phyloP scores from a whole-genome alignment of 1,140 invertebrate species.

The Drosophila nigromelanica region DNA sequence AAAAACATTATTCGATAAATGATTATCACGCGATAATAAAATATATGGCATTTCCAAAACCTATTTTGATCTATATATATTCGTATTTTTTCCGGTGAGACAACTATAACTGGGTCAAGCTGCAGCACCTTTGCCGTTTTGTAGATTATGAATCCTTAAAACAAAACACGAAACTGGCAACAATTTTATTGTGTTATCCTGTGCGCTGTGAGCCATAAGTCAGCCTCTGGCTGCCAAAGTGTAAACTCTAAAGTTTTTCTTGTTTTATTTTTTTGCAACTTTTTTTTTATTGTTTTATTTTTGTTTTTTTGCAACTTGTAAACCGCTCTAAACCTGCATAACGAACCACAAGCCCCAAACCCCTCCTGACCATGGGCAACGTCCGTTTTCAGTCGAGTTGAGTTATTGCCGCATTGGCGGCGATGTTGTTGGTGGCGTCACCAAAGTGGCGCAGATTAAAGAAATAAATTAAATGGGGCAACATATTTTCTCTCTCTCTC shows the following conservation, averaged over 20 bases:
- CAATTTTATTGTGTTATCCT: conserved; percentile 17
- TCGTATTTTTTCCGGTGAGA: conserved; percentile 5
- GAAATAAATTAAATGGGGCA: conserved; percentile 73
- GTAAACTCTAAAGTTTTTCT: conserved; percentile 25
- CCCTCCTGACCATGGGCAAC: neutral
- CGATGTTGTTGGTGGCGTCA: conserved; percentile 41
- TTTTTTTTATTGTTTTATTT: neutral
- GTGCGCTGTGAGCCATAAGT: conserved; percentile 30
- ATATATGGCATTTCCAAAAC: conserved; percentile 1
- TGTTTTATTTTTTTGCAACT: neutral
- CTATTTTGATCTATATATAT: neutral
- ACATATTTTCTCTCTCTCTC: conserved; percentile 7
- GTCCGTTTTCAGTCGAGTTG: conserved; percentile 54
- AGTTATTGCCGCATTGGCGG: conserved; percentile 60
- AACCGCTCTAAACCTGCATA: conserved; percentile 13
- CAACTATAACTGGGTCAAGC: conserved; percentile 55
- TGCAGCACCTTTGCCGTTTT: conserved; percentile 43
- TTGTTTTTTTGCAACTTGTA: conserved; percentile 2
- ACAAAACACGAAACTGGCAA: conserved; percentile 35
- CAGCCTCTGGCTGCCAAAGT: conserved; percentile 39
- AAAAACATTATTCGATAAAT: neutral
- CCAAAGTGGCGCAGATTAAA: conserved; percentile 72
- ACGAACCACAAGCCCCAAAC: neutral
- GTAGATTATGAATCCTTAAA: conserved; percentile 30
- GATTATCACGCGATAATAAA: neutral